Percentiles rank a stretch among this genome's conserved stretches.
These are phyloP conservation scores for Drosophila serrata DNA, from an alignment of 1,140 invertebrate species.

Conservation along the genomic window DNA sequence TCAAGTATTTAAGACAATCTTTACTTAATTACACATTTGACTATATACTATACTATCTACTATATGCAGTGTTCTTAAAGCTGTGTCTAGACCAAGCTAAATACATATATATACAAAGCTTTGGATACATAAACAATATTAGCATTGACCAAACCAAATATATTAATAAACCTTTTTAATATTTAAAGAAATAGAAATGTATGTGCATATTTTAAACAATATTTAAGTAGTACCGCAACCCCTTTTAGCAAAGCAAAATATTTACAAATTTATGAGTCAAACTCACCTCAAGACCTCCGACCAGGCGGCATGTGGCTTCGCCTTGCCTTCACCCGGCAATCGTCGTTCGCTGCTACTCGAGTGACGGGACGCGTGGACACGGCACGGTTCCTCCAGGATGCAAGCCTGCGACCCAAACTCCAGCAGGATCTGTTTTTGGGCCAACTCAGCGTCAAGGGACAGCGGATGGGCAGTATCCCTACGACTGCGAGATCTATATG, in stretches of 20 bases:
- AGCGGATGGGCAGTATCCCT: slow-evolving; percentile 80
- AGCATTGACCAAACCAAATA: not conserved
- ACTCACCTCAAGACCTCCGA: slow-evolving; percentile 88
- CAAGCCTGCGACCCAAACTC: slow-evolving; percentile 89
- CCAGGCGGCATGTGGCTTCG: slow-evolving; percentile 86
- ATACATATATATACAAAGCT: not conserved
- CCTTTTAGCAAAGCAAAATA: not conserved
- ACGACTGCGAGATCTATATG: slow-evolving; percentile 87
- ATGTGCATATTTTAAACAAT: not conserved
- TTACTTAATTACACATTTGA: not conserved
- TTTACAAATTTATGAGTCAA: not conserved
- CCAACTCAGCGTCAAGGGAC: slow-evolving; percentile 87
- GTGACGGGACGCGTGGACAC: slow-evolving; percentile 87
- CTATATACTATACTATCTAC: too few relatives aligned
- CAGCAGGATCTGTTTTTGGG: slow-evolving; percentile 88
- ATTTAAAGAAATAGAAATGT: not conserved
- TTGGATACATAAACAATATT: not conserved
- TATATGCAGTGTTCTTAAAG: not conserved
- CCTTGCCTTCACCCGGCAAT: slow-evolving; percentile 43
- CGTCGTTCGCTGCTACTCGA: slow-evolving; percentile 69
- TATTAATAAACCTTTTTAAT: not conserved
- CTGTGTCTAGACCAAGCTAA: not conserved
- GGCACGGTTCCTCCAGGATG: slow-evolving; percentile 89
- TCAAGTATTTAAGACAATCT: not conserved
- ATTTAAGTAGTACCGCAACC: not conserved